Conservation (phyloP, 2,113 vertebrate species). For the Cinclus cinclus region DNA sequence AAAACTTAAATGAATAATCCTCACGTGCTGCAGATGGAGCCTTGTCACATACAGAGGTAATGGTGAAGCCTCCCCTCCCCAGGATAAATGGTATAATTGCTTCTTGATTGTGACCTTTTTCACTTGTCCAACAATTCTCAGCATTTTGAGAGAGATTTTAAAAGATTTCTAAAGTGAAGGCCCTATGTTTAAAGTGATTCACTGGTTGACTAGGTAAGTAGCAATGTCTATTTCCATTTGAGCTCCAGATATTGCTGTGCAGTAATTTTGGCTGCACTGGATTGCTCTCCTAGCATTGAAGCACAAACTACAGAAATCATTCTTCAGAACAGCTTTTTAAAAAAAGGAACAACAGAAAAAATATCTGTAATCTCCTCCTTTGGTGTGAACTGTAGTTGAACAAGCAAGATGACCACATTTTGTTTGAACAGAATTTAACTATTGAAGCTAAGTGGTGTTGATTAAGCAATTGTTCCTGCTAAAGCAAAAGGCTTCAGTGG, state of each 20-base stretch:
- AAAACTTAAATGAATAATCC: not conserved
- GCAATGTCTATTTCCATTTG: not conserved
- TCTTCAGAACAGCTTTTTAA: not conserved
- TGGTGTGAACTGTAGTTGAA: not conserved
- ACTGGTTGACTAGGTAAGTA: not conserved
- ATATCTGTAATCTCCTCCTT: not conserved
- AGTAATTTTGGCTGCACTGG: not conserved
- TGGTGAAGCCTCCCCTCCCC: fast-evolving
- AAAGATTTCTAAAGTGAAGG: not conserved
- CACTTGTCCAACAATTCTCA: not conserved
- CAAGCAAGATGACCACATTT: not conserved
- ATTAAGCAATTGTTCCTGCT: not conserved
- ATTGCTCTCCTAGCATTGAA: not conserved
- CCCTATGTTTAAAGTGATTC: not conserved
- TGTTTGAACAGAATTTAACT: not conserved
- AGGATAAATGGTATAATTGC: fast-evolving
- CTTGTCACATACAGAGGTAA: not conserved
- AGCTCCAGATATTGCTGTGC: not conserved
- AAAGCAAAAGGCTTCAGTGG: not conserved
- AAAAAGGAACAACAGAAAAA: not conserved
- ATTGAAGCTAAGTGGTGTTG: not conserved
- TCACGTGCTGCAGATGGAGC: not conserved
- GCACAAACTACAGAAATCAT: not conserved
- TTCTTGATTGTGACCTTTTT: not conserved
- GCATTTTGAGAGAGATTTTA: not conserved